Evolutionary conservation across 37 sponge, comb jelly and placozoan genomes (phyloP), one percentile per base, ranked within the genome.

Genomic region (Geodia barretti): DNA sequence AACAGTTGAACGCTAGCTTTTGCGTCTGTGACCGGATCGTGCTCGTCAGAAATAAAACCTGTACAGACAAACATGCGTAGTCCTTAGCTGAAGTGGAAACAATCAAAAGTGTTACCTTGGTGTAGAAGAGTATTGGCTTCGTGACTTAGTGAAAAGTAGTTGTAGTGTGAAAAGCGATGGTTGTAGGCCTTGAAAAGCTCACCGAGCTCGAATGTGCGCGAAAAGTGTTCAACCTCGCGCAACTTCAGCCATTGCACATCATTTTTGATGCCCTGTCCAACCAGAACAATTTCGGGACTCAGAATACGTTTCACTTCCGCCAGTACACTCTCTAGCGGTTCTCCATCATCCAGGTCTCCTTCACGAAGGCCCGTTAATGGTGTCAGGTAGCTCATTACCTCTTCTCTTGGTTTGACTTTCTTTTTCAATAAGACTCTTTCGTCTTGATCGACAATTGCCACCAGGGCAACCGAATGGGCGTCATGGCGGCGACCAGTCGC

Each of bases 211-310:
- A 79, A 74, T 30, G 31, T 31, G 54, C 54, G n/a, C 3, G n/a
- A 21, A 42, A 39, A 86, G 40, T 86, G 75, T 19, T 7, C 54
- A 1, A 74, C 80, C 67, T 86, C 43, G 40, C 37, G 62, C 23
- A 86, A 74, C 28, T 73, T 47, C n/a, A 86, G 74, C 87, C 87
- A 86, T n/a, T 79, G 7, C 2, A 86, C 73, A 65, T 86, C 87
- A 0, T n/a, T 33, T 60, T 64, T 38, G 23, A 79, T 26, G 20
- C 80, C 75, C 35, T 86, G 87, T 25, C 87, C 87, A 0, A 85
- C 86, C 0, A 85, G 86, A 28, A 78, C 73, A 21, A 78, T 73
- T 34, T 85, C 78, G 19, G 64, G 78, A 7, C 79, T 73, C 32
- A 85, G 73, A 30, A 85, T 64, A 1, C 72, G 63, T 43, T 85